phyloP scores from a whole-genome alignment of 1,140 invertebrate genomes.

The Hermetia illucens region DNA sequence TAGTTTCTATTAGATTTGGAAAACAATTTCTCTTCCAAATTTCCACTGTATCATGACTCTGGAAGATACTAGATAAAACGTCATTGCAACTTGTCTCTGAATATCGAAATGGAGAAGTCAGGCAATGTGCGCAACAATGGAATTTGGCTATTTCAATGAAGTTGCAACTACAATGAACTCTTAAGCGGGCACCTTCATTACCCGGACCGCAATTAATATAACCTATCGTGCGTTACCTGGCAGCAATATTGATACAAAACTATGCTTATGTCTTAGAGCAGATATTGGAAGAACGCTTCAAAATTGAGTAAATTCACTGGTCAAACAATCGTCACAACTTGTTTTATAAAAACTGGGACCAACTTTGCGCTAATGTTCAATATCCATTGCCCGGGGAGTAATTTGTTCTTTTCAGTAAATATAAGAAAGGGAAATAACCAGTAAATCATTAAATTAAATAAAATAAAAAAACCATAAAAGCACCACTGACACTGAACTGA shows the following conservation, averaged over 20 bases:
- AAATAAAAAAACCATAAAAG: conserved; percentile 25
- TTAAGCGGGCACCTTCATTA: too few relatives aligned
- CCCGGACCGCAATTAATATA: too few relatives aligned
- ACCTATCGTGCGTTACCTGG: too few relatives aligned
- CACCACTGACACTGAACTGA: conserved; percentile 32
- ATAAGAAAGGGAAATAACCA: neutral
- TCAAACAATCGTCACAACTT: neutral
- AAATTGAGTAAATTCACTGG: neutral
- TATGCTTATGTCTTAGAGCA: neutral
- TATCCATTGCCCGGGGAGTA: neutral
- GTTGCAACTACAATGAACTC: too few relatives aligned
- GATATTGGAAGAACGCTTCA: neutral
- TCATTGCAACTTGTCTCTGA: too few relatives aligned
- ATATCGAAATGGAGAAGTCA: too few relatives aligned
- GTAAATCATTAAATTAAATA: conserved; percentile 3
- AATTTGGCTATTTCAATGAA: too few relatives aligned
- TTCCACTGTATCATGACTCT: too few relatives aligned
- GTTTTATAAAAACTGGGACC: conserved; percentile 1
- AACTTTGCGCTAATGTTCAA: conserved; percentile 1
- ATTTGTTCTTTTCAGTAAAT: neutral
- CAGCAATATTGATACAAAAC: neutral
- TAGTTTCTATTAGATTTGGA: too few relatives aligned
- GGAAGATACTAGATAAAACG: too few relatives aligned
- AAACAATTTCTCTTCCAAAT: too few relatives aligned
- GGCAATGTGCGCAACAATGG: too few relatives aligned